phyloP scores from a whole-genome alignment of 1,140 invertebrate genomes.

The Heliconius eleuchia region DNA sequence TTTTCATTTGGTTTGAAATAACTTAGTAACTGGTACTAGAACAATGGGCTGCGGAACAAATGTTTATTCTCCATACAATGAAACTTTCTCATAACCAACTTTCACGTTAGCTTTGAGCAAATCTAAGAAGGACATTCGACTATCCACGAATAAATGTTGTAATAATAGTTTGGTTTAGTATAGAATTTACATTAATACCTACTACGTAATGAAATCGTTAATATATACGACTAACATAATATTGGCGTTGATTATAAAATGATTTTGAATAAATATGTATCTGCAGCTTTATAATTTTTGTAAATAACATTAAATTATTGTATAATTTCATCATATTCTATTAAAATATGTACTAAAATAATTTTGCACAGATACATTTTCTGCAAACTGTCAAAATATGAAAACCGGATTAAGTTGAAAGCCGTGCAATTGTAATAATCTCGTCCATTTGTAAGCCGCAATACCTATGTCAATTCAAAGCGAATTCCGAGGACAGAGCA shows the following conservation, averaged over 20 bases:
- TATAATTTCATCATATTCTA: background rate
- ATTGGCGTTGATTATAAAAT: too few species aligned
- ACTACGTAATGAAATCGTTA: too few species aligned
- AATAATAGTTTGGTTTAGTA: slow-evolving; percentile 2
- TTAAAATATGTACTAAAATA: background rate
- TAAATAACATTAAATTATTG: too few species aligned
- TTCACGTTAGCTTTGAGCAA: slow-evolving; percentile 33
- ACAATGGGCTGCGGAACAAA: slow-evolving; percentile 34
- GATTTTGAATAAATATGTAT: too few species aligned
- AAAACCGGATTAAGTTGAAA: background rate
- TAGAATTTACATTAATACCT: background rate
- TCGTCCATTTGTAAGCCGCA: slow-evolving; percentile 1
- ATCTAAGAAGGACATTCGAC: slow-evolving; percentile 32
- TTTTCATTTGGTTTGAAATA: slow-evolving; percentile 45
- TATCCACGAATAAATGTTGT: slow-evolving; percentile 7
- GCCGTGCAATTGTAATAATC: background rate
- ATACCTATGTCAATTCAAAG: slow-evolving; percentile 17
- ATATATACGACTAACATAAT: too few species aligned
- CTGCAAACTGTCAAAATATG: slow-evolving; percentile 2
- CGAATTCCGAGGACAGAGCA: slow-evolving; percentile 16
- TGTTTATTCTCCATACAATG: slow-evolving; percentile 42
- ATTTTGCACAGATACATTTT: background rate
- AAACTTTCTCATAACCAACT: slow-evolving; percentile 39
- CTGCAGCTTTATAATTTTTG: too few species aligned
- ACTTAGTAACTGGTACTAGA: slow-evolving; percentile 38